phyloP scores from a whole-genome alignment of 2,113 vertebrate species.

The Ondatra zibethicus region DNA sequence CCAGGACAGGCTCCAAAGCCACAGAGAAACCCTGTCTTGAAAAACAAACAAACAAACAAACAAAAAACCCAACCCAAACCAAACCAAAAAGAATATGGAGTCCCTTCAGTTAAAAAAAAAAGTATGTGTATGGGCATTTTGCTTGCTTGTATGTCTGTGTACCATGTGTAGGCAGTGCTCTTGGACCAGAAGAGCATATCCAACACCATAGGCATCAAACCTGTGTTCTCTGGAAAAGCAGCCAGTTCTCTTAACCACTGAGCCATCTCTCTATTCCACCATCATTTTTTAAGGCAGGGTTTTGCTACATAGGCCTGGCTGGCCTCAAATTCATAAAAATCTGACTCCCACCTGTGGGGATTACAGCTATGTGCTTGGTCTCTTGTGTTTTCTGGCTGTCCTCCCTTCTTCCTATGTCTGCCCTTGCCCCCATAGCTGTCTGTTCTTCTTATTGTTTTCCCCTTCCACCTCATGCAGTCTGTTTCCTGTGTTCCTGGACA shows the following conservation, averaged over 20 bases:
- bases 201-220: neutral
- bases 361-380: no score
- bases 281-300: neutral
- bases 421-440: neutral
- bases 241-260: neutral
- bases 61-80: no score
- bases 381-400: neutral
- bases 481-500: slow-evolving; percentile 6
- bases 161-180: neutral
- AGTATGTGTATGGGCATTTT: neutral
- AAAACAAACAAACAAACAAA: no score
- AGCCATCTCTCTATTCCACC: neutral
- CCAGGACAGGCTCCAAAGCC: no score
- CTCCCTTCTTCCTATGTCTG: neutral
- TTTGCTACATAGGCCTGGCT: neutral
- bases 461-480: neutral
- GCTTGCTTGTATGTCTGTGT: neutral
- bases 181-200: neutral
- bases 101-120: neutral
- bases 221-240: neutral
- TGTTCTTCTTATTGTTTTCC: neutral
- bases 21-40: no score
- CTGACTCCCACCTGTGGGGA: neutral
- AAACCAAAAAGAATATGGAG: no score
- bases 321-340: neutral